Evolutionary conservation across 2,113 vertebrate genomes (phyloP).

Genomic region (Cranoglanis bouderius): DNA sequence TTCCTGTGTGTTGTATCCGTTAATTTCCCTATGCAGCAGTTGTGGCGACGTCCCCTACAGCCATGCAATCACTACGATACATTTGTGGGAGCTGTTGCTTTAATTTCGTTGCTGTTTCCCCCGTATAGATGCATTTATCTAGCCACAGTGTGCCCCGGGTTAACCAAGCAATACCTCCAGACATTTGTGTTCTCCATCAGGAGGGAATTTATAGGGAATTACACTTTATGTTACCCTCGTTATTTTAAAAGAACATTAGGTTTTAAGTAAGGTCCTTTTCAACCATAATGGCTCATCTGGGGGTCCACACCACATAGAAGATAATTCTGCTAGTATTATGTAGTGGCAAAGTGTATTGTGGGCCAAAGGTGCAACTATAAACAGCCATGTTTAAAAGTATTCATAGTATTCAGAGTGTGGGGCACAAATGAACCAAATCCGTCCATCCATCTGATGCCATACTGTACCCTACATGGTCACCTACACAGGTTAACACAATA

Average conservation of each 20-base stretch:
- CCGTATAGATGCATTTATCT: slow-evolving; percentile 1
- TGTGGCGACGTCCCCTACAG: slow-evolving; percentile 32
- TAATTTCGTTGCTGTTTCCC: slow-evolving; percentile 34
- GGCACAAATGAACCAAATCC: background rate
- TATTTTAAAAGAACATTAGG: slow-evolving; percentile 1
- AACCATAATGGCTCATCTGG: background rate
- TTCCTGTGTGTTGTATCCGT: background rate
- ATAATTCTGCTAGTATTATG: background rate
- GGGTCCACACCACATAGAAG: background rate
- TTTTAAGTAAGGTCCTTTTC: slow-evolving; percentile 12
- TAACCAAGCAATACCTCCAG: slow-evolving; percentile 18
- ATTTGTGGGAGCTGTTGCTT: slow-evolving; percentile 35
- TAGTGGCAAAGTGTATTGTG: background rate
- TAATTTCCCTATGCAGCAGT: slow-evolving; percentile 33
- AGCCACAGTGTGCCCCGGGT: background rate
- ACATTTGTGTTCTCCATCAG: slow-evolving; percentile 21
- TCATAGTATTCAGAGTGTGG: background rate
- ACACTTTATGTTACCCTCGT: slow-evolving; percentile 1
- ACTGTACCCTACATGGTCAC: background rate
- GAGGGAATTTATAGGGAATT: slow-evolving; percentile 20
- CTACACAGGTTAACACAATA: background rate
- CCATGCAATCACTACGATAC: slow-evolving; percentile 12
- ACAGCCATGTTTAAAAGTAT: background rate
- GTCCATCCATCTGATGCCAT: background rate
- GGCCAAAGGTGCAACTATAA: background rate